Base-by-base conservation (phyloP, 2,888 invertebrate genomes). In the Acanthosoma haemorrhoidale region DNA sequence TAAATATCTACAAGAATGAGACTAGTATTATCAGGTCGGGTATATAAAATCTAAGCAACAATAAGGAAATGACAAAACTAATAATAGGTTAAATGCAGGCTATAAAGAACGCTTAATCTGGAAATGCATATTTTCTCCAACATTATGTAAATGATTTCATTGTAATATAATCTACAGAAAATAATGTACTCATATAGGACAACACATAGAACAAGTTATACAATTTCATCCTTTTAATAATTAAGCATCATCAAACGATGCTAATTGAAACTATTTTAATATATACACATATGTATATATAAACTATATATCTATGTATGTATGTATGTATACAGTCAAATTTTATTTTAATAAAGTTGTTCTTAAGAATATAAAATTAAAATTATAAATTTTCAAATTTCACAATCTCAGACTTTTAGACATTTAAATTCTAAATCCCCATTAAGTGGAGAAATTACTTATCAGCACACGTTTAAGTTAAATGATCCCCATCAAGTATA, bases 361-460 rank as follows among this genome's bases (percentile, higher is more conserved):
- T 63, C 21, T 15, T 39, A 39, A 31, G 15, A 25, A 67, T 74
- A 74, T 70, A 74, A 74, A 74, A 73, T 74, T 74, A 74, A 73
- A 73, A 73, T 72, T 72, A 71, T 71, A 72, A 72, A 72, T 72
- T 69, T 73, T 73, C 70, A 72, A 74, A 74, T 72, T 74, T 74
- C 74, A 74, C 73, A 73, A 74, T 74, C 73, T 74, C 74, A 74
- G 74, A 73, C 74, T 74, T 74, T 74, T 73, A 68, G 72, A 70
- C 74, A 71, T 74, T 72, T 72, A 72, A 74, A 71, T 72, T 72
- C 71, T 74, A 73, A 71, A 66, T 66, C 69, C 63, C 70, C 72
- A 70, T 29, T 41, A 70, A 66, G 57, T 64, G 70, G 70, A 64
- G 64, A 72, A 57, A 41, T 70, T 70, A 59, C 59, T 67, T 72